Evolutionary conservation across 2,113 vertebrate genomes (phyloP).

Genomic region (Talpa occidentalis): DNA sequence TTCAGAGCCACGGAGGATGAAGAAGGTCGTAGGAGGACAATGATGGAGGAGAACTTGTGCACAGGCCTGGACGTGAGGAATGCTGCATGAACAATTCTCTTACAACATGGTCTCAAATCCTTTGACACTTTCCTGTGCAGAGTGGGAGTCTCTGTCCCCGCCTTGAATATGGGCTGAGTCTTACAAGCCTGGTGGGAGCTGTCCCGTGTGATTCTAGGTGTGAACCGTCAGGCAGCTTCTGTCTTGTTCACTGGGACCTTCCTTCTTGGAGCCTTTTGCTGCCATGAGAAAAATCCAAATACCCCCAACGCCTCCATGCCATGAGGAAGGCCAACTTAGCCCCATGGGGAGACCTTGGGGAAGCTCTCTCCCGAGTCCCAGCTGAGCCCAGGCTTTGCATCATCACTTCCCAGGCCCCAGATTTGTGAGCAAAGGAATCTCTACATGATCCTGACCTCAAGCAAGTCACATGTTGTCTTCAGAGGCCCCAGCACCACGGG

Average conservation of each 20-base stretch:
- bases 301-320: too few relatives aligned
- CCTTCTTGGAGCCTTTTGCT: not conserved
- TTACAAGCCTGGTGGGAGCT: not conserved
- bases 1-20: not conserved
- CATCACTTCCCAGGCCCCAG: not conserved
- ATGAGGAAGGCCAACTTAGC: not conserved
- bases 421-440: not conserved
- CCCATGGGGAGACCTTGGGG: not conserved
- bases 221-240: not conserved
- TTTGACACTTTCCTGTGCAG: not conserved
- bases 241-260: not conserved
- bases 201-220: rapidly evolving
- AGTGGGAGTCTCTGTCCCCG: rapidly evolving
- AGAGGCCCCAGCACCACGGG: not conserved
- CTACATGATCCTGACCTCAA: not conserved
- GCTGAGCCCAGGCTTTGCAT: not conserved
- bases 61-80: not conserved
- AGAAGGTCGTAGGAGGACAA: not conserved
- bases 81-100: rapidly evolving
- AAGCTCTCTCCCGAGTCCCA: not conserved
- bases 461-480: not conserved
- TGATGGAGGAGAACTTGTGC: too few relatives aligned
- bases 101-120: not conserved
- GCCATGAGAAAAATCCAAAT: not conserved
- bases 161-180: not conserved